Evolutionary conservation across 2,113 vertebrate species (phyloP).

Genomic region (Lampris megalopsis): DNA sequence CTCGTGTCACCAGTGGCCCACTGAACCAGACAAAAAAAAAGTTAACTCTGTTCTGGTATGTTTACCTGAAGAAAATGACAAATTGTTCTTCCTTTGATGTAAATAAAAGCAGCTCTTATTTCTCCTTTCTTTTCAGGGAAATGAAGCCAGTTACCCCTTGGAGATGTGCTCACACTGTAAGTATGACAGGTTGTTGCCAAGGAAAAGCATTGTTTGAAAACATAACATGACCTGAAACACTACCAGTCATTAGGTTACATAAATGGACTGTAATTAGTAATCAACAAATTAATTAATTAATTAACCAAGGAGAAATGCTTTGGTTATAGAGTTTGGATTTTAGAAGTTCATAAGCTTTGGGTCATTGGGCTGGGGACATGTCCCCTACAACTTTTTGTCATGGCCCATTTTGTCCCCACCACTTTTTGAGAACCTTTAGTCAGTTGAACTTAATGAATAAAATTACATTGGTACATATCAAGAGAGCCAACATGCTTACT

Average conservation of each 20-base stretch:
- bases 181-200: constrained; percentile 65
- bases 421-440: too few species aligned
- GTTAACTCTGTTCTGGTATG: too few species aligned
- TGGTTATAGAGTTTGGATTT: not conserved
- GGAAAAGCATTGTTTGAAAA: not conserved
- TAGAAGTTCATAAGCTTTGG: not conserved
- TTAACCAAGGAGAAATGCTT: not conserved
- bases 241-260: not conserved
- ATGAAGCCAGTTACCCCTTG: constrained; percentile 96
- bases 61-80: too few species aligned
- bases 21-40: too few species aligned
- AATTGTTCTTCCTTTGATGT: too few species aligned
- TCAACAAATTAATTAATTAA: not conserved
- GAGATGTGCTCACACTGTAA: constrained; percentile 99
- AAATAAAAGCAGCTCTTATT: not conserved
- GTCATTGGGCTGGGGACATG: not conserved
- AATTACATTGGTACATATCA: too few species aligned
- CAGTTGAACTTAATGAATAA: too few species aligned
- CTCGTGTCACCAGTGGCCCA: too few species aligned
- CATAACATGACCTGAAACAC: not conserved
- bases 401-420: too few species aligned
- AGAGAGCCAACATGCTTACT: too few species aligned
- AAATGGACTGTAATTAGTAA: not conserved
- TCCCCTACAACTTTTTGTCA: too few species aligned
- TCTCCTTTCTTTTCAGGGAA: constrained; percentile 85